Evolutionary conservation across 1,140 invertebrate species (phyloP).

Genomic region (Orius insidiosus): DNA sequence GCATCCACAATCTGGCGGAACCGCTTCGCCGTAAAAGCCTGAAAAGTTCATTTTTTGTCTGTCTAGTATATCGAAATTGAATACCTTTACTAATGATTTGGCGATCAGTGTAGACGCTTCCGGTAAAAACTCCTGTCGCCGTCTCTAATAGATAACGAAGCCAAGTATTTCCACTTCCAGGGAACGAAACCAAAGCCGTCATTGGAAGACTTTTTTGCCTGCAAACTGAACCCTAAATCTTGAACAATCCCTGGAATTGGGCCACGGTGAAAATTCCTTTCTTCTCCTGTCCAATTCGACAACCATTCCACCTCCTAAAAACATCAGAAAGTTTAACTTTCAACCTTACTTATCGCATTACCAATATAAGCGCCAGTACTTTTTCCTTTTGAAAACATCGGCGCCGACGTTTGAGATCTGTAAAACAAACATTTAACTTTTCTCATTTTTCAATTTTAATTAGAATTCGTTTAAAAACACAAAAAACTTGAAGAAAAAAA

Average conservation of each 20-base stretch:
- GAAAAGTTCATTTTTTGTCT: not conserved
- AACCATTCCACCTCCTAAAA: conserved; percentile 4
- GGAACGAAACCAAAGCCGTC: conserved; percentile 50
- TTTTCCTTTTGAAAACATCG: too few relatives aligned
- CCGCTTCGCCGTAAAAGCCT: conserved; percentile 1
- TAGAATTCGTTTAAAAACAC: too few relatives aligned
- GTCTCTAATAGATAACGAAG: conserved; percentile 57
- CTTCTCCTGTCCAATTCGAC: conserved; percentile 4
- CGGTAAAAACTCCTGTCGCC: conserved; percentile 36
- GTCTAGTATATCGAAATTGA: not conserved
- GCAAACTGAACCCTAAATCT: conserved; percentile 4
- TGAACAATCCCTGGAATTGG: conserved; percentile 1
- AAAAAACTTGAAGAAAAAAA: too few relatives aligned
- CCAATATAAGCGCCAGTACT: too few relatives aligned
- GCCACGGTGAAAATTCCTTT: conserved; percentile 10
- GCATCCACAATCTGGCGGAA: not conserved
- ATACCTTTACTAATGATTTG: conserved; percentile 1
- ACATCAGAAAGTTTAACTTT: not conserved
- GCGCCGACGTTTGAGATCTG: too few relatives aligned
- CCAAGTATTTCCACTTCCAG: conserved; percentile 68
- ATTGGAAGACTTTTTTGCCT: conserved; percentile 22
- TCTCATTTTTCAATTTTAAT: too few relatives aligned
- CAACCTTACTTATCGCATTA: not conserved
- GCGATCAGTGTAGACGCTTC: conserved; percentile 3
- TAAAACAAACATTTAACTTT: too few relatives aligned